Evolutionary conservation across 2,888 invertebrate species (phyloP), one percentile per base, ranked within the genome.

Genomic region (Dryobotodes eremita): DNA sequence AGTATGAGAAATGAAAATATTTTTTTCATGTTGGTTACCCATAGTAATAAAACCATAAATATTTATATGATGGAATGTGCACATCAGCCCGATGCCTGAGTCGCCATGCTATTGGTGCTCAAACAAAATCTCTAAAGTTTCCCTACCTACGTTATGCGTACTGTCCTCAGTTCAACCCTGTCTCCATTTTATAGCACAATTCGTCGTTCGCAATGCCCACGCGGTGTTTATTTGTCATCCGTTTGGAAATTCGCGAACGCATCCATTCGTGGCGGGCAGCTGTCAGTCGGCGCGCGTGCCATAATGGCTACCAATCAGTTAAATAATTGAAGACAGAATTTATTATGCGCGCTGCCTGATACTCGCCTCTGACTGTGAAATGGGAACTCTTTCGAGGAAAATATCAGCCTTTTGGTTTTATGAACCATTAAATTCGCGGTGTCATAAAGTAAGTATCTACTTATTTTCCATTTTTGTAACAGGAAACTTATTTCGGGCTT

Each of bases 181-280:
- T 48, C 46, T n/a, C 26, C 23, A 62, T 82, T 86, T 80, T 81
- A 81, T 65, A 74, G 65, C 69, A 31, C 31, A 69, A 74, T 31
- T 50, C 71, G 62, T 75, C 72, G 68, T 42, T 65, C 53, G 50
- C 65, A 75, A 20, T 66, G 36, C 20, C 70, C 70, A 50, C 75
- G 59, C 65, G 42, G 13, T 77, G 80, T 79, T 73, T 82, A 84
- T 87, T 84, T 88, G 80, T 84, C 80, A 82, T 75, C 77, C 73
- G 75, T 84, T 88, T 71, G 79, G 71, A 81, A 83, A 86, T 84
- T 84, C 69, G 69, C 76, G 79, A 82, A 84, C 79, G 82, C 86
- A 88, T 84, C 77, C 86, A 82, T 83, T 83, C 77, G 75, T 82
- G 62, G 59, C 71, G 66, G 75, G 42, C 75, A 68, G 77, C 83